Base-by-base conservation (phyloP, 2,888 invertebrate species). In the Andrena bicolor region DNA sequence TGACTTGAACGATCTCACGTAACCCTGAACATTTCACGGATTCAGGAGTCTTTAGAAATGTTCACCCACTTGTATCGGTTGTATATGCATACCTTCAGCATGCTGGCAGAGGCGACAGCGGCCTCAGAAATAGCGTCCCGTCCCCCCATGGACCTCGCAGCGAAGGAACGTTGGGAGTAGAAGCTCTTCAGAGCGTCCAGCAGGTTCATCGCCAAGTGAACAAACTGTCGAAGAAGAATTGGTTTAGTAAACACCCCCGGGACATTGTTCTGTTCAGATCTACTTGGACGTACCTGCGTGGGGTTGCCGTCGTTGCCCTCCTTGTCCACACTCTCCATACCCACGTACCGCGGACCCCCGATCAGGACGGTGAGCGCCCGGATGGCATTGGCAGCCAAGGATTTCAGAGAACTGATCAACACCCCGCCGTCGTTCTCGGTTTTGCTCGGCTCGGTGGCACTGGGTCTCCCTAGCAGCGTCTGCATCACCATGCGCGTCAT, bases 151-250 rank as follows among this genome's bases (percentile, higher is more conserved):
- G 97, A 97, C 77, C 98, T 96, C 48, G 98, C 98, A 13, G 97
- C 95, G 90, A 98, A 94, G 26, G 98, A 98, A 90, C 98, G 96
- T 94, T 98, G 98, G 49, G 98, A 98, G 95, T 98, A 98, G 41
- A 98, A 98, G 32, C 98, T 98, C 95, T 98, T 98, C 93, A 98
- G 94, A 76, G 98, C 98, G 92, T 98, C 98, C 95, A 98, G 94
- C 61, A 98, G 96, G 94, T 98, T 98, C 92, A 98, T 97, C 73
- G 98, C 97, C 95, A 98, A 97, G 95, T 97, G 97, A 95, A 98
- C 97, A 95, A 98, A 97, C 98, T 98, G 95, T 83, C 8, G 10
- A 16, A 1, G 32, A 4, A 56, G 28, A 35, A 10, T 23, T 13
- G 2, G 20, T 5, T 41, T 41, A 41, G 4, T 41, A 41, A 16